Base-by-base conservation (phyloP, 1,140 invertebrate genomes). In the Epicauta chinensis region DNA sequence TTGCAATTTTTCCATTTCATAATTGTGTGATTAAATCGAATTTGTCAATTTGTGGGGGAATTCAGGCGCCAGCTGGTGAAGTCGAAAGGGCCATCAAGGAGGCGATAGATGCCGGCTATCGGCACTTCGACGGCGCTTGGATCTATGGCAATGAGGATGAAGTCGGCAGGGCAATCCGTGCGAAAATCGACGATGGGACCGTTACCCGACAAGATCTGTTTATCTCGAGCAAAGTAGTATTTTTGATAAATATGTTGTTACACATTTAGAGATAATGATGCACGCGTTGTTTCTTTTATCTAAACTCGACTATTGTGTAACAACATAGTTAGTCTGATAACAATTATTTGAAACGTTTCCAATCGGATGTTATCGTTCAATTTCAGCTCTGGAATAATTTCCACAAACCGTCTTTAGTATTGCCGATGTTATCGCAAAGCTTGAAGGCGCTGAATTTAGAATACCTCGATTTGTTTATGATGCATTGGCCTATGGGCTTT, bases 61-160 rank as follows among this genome's bases (percentile, higher is more conserved):
- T 73, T 37, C 63, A 87, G 83, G 86, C 85, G 2, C 77, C 82
- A 51, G 77, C 81, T 3, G 84, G 84, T 49, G 78, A 89, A 68
- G 86, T 90, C 1, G 74, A 73, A 14, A 72, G 81, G 62, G 89
- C 88, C 3, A 86, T 92, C 1, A 86, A 84, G 64, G 72, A 78
- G 56, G 90, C 86, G 0, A 79, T 89, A 37, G 81, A 87, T 46
- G 63, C 77, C 14, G 87, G 86, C 17, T 89, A 89, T 56, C 74
- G 85, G 3, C 81, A 82, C 59, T 78, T 89, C 34, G 87, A 89
- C 68, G 78, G 80, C 49, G 83, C 83, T 5, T 71, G 69, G 37
- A 71, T 80, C 11, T 89, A 93, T 59, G 65, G 74, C 36, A 96
- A 94, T 72, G 91, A 97, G 68, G 77, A 79, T 37, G 88, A 92